Base-by-base conservation (phyloP, 2,113 vertebrate species). In the Mormoops blainvillei region DNA sequence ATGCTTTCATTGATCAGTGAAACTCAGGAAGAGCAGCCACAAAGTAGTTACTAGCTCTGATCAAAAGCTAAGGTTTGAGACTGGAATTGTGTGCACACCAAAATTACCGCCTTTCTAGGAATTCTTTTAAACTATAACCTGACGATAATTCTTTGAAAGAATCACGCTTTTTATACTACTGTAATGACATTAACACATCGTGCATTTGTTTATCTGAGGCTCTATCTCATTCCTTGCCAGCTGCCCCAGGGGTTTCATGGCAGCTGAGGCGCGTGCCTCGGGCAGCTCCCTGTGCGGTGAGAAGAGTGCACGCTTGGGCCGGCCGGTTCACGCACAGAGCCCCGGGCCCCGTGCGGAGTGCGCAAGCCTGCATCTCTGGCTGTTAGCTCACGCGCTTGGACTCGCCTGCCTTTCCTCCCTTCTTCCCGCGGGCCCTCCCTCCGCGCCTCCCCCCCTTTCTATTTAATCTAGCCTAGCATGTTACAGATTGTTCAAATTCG, bases 111-210 rank as follows among this genome's bases (percentile, higher is more conserved):
- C 31, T 77, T 41, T 61, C 38, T 43, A 52, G 68, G 28, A 50
- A 18, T 43, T 82, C 86, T 77, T 58, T 80, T 70, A 58, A 5
- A n/a, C n/a, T 68, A 11, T 36, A 52, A 22, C 48, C 58, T 56
- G 19, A 84, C 22, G 56, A 26, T 58, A 61, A 65, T 95, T 86
- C 45, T 94, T 67, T 76, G 65, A 8, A 48, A n/a, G 56, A 58
- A 26, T 58, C 56, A 58, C 1, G 24, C 56, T 58, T 58, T 26
- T 58, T 26, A 58, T 58, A 26, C 54, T 61, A 15, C 9, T 10
- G 0, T 36, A n/a, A 1, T 24, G 15, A 20, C 56, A 36, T 52
- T 68, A 33, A 1, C 8, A 15, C n/a, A 43, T 20, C n/a, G 20
- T 7, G 3, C 11, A 4, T 18, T 45, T 3, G 1, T 80, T 74